Conservation (phyloP, 2,113 vertebrate species). For the Pampusana beccarii region DNA sequence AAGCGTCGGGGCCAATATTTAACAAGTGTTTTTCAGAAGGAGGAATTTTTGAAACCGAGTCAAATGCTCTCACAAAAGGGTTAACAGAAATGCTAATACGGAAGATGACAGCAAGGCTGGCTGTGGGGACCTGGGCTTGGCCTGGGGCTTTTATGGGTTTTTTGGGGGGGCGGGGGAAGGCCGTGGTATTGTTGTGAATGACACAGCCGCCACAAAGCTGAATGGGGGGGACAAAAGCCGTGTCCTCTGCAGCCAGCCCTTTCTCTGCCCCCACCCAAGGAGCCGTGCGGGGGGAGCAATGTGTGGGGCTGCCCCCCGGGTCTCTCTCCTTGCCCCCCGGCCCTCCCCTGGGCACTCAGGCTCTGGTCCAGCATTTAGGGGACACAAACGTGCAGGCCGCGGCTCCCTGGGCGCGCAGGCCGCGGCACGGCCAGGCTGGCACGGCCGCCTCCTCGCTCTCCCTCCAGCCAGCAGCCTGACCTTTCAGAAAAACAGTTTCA, state of each 20-base stretch:
- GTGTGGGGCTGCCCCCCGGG: too few species aligned
- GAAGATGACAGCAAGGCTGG: not conserved
- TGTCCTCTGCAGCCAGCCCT: not conserved
- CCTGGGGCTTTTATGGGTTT: not conserved
- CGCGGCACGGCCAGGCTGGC: not conserved
- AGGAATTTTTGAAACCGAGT: conserved; percentile 19
- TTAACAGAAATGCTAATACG: not conserved
- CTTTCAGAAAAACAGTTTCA: conserved; percentile 16
- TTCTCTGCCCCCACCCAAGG: not conserved
- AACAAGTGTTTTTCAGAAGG: conserved; percentile 52
- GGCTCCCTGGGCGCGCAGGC: too few species aligned
- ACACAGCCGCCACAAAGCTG: not conserved
- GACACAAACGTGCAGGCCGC: too few species aligned
- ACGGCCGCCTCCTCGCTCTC: conserved; percentile 11
- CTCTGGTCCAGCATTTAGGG: too few species aligned
- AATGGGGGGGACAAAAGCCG: not conserved
- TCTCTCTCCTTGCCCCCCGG: not conserved
- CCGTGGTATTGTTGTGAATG: not conserved
- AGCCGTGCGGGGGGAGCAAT: not conserved
- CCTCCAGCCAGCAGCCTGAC: conserved; percentile 27
- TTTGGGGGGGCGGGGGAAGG: not conserved
- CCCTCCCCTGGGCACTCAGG: too few species aligned
- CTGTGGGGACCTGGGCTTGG: not conserved
- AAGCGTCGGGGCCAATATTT: conserved; percentile 26
- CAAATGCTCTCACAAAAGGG: not conserved